Evolutionary conservation across 2,797 vertebrate genomes (phyloP).

Genomic region (Apogon talboti): DNA sequence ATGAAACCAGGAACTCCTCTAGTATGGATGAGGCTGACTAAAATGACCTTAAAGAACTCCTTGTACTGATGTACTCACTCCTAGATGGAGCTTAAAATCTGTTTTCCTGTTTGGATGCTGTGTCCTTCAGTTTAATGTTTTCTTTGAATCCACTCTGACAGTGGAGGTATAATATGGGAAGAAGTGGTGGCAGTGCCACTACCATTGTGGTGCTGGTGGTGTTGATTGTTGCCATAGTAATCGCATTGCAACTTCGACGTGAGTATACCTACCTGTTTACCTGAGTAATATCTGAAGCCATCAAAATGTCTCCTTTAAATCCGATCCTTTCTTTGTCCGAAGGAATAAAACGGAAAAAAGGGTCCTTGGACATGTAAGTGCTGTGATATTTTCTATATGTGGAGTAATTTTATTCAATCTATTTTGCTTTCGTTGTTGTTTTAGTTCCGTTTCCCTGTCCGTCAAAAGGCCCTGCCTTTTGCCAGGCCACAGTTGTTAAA

Average conservation of each 20-base stretch:
- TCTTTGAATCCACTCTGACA: slow-evolving; percentile 31
- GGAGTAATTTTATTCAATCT: too few species aligned
- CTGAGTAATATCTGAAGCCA: not conserved
- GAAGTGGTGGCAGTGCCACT: slow-evolving; percentile 34
- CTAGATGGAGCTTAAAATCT: too few species aligned
- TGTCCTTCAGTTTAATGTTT: too few species aligned
- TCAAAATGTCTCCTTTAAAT: not conserved
- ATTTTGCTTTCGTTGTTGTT: too few species aligned
- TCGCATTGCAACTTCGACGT: slow-evolving; percentile 62
- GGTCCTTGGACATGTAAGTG: slow-evolving; percentile 67
- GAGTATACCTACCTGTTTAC: slow-evolving; percentile 42
- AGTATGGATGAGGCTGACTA: not conserved
- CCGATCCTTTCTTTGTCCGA: slow-evolving; percentile 23
- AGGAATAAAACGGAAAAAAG: slow-evolving; percentile 62
- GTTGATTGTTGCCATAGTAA: slow-evolving; percentile 34
- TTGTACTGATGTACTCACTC: too few species aligned
- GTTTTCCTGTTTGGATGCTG: not conserved
- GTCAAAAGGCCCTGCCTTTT: too few species aligned
- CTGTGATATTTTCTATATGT: not conserved
- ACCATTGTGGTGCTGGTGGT: slow-evolving; percentile 63
- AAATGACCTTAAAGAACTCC: too few species aligned
- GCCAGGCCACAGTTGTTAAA: too few species aligned
- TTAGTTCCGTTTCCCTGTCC: too few species aligned
- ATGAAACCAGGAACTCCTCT: not conserved
- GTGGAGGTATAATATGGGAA: slow-evolving; percentile 28